Evolutionary conservation across 2,888 invertebrate genomes (phyloP), one percentile per base, ranked within the genome.

Genomic region (Dromius quadrimaculatus): DNA sequence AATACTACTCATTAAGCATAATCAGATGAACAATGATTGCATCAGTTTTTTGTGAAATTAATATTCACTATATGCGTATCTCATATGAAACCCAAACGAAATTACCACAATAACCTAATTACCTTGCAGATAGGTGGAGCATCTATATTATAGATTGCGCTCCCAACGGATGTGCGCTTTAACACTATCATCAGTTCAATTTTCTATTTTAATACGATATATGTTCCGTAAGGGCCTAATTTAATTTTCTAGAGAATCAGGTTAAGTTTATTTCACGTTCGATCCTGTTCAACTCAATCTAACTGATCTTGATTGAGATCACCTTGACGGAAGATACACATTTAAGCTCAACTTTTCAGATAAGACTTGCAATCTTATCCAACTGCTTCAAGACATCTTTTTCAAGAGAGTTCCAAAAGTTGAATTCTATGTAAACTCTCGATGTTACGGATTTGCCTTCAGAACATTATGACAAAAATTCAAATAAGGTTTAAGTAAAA

Each of bases 161-260:
- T 36, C 57, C 57, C 57, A 59, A n/a, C 34, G 57, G 57, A 59
- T 19, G 17, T 6, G 34, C 34, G 17, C 34, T 19, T 38, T 62
- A 32, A 36, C 17, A 9, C 17, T 36, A 62, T 62, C 61, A 47
- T 34, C n/a, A 13, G 61, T 62, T 70, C 69, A 61, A 70, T 70
- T 70, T 70, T 70, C 69, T 62, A 70, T 70, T 70, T 50, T 70
- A 61, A 70, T 62, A 41, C 57, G 41, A 41, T 59, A 69, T 59
- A 11, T 15, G 8, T 34, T 6, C 28, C 9, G 57, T 54, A 57
- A 22, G 54, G 38, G 28, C 41, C 41, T 68, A 59, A 68, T 68
- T 68, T 68, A 22, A 68, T 66, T 66, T 47, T 38, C 38, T 41
- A n/a, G 41, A 15, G 57, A 57, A 28, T 65, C 20, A 65, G 50